These are phyloP conservation scores for Mythimna loreyi DNA, from an alignment of 2,888 invertebrate species.

Conservation along the genomic window DNA sequence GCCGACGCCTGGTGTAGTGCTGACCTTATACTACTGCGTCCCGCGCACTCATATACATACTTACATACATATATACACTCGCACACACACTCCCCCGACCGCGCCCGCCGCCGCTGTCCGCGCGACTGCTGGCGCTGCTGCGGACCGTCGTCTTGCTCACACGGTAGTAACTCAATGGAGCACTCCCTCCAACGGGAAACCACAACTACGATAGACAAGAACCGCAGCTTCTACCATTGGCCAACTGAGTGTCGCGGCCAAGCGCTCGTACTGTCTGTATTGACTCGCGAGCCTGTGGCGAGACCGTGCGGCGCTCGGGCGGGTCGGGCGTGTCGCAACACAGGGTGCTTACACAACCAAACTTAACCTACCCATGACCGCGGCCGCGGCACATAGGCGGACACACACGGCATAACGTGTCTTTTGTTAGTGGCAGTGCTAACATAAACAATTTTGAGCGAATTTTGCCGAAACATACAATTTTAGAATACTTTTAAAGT, in stretches of 20 bases:
- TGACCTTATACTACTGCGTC: slow-evolving; percentile 76
- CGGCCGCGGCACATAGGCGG: slow-evolving; percentile 76
- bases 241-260: slow-evolving; percentile 5
- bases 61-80: slow-evolving; percentile 73
- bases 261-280: background rate
- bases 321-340: slow-evolving; percentile 63
- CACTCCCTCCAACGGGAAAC: too few relatives aligned
- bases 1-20: slow-evolving; percentile 82
- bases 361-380: slow-evolving; percentile 81
- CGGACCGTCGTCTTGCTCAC: too few relatives aligned
- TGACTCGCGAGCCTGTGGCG: background rate
- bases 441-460: slow-evolving; percentile 38
- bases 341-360: slow-evolving; percentile 85
- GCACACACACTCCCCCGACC: slow-evolving; percentile 55
- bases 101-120: too few relatives aligned
- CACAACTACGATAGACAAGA: too few relatives aligned
- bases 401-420: slow-evolving; percentile 62
- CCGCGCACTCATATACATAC: slow-evolving; percentile 74
- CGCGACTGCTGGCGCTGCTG: too few relatives aligned
- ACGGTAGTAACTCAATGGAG: too few relatives aligned
- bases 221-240: slow-evolving; percentile 11
- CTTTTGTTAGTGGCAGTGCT: slow-evolving; percentile 51
- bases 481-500: slow-evolving; percentile 25
- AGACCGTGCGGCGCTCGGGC: too few relatives aligned
- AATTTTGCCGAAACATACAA: slow-evolving; percentile 32